Evolutionary conservation across 1,140 invertebrate genomes (phyloP).

Genomic region (Apis laboriosa): DNA sequence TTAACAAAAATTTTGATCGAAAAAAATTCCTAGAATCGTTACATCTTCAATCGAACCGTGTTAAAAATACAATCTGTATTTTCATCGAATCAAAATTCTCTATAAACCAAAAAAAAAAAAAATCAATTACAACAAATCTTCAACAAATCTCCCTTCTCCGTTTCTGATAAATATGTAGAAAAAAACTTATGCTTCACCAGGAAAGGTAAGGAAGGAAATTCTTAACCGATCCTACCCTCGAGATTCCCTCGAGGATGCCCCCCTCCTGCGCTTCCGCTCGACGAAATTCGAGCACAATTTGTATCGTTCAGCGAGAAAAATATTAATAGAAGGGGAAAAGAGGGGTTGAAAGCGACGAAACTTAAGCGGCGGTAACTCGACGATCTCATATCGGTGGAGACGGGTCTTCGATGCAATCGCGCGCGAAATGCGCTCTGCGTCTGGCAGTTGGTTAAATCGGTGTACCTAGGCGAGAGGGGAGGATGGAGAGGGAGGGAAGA

Average conservation of each 20-base stretch:
- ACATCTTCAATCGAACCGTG: too few relatives aligned
- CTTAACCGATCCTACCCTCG: background rate
- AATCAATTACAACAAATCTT: too few relatives aligned
- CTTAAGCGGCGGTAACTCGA: constrained; percentile 18
- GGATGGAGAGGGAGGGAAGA: constrained; percentile 4
- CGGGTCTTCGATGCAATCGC: constrained; percentile 27
- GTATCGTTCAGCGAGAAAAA: background rate
- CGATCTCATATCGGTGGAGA: constrained; percentile 26
- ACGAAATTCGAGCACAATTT: background rate
- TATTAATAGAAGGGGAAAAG: constrained; percentile 5
- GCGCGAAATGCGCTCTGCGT: constrained; percentile 29
- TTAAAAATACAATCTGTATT: too few relatives aligned
- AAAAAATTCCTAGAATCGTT: too few relatives aligned
- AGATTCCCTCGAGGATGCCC: too few relatives aligned
- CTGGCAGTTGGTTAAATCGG: constrained; percentile 56
- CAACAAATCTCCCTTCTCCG: too few relatives aligned
- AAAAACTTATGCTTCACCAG: too few relatives aligned
- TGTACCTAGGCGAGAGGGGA: constrained; percentile 4
- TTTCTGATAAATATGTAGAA: too few relatives aligned
- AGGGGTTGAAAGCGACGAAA: background rate
- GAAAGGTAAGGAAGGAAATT: background rate
- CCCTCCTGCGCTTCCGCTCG: background rate
- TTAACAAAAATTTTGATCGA: too few relatives aligned
- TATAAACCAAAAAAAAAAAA: too few relatives aligned
- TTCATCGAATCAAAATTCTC: too few relatives aligned